Percentiles rank a stretch among this genome's conserved stretches.
These are phyloP conservation scores for Himalopsyche tibetana DNA, from an alignment of 2,888 invertebrate genomes.

Conservation along the genomic window DNA sequence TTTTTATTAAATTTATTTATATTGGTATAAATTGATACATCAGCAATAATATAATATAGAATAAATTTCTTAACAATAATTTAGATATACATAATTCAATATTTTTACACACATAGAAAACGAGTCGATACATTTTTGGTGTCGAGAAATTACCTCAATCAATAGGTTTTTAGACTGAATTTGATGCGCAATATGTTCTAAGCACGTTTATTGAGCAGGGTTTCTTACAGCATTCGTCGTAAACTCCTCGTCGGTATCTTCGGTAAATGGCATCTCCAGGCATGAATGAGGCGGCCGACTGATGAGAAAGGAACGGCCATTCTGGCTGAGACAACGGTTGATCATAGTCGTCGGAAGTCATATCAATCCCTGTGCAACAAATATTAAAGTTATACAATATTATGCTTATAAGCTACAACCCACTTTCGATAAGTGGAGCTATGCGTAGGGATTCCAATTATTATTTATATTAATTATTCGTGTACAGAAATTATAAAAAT, in stretches of 20 bases:
- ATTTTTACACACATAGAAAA: neutral
- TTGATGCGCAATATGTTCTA: conserved; percentile 69
- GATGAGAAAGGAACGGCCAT: conserved; percentile 45
- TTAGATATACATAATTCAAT: no score
- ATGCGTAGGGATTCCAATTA: no score
- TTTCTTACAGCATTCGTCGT: conserved; percentile 73
- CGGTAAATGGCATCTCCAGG: conserved; percentile 48
- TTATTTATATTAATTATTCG: no score
- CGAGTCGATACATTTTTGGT: neutral
- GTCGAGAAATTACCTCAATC: neutral
- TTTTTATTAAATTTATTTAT: no score
- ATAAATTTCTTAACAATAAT: no score
- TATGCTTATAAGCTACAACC: neutral
- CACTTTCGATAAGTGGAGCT: no score
- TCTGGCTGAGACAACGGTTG: neutral
- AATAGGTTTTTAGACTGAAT: neutral
- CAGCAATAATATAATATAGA: no score
- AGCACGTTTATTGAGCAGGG: conserved; percentile 70
- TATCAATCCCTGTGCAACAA: neutral
- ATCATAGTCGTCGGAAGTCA: conserved; percentile 35
- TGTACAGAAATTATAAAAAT: no score
- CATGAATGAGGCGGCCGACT: conserved; percentile 1
- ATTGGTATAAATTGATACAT: no score
- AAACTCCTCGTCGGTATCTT: conserved; percentile 68
- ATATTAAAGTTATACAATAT: neutral